Conservation (phyloP, 2,888 invertebrate species). For the Elegia similella region DNA sequence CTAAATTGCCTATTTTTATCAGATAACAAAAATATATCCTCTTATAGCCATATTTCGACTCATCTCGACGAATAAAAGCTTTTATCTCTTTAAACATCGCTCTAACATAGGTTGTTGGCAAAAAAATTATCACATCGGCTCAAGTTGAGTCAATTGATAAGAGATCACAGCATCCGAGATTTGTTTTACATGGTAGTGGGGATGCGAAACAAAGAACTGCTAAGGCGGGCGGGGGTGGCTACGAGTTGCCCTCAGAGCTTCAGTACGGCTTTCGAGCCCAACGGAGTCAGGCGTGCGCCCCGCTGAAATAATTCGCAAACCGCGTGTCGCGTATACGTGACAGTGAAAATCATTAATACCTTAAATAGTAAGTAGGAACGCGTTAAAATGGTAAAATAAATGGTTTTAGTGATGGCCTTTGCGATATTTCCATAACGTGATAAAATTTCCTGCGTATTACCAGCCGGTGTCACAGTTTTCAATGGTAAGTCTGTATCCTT, state of each 20-base stretch:
- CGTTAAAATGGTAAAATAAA: neutral
- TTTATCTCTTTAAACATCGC: neutral
- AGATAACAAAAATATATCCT: too few relatives aligned
- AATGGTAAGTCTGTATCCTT: slow-evolving; percentile 41
- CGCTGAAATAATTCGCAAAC: slow-evolving; percentile 27
- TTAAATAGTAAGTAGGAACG: neutral
- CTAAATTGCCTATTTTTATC: too few relatives aligned
- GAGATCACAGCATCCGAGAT: slow-evolving; percentile 61
- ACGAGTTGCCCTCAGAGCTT: slow-evolving; percentile 29
- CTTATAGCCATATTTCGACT: too few relatives aligned
- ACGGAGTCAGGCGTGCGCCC: slow-evolving; percentile 41
- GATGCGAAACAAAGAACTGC: slow-evolving; percentile 75
- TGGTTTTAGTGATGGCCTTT: slow-evolving; percentile 17
- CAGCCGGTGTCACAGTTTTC: slow-evolving; percentile 33
- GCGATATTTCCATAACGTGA: slow-evolving; percentile 23
- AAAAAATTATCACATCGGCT: slow-evolving; percentile 26
- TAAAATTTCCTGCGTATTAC: slow-evolving; percentile 24
- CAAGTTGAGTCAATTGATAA: slow-evolving; percentile 56
- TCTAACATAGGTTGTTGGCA: slow-evolving; percentile 2
- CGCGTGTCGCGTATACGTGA: slow-evolving; percentile 32
- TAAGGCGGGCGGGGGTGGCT: slow-evolving; percentile 64
- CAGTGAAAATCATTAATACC: slow-evolving; percentile 9
- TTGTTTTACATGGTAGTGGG: slow-evolving; percentile 65
- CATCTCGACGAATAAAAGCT: neutral
- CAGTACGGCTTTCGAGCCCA: slow-evolving; percentile 64